A percentile compares a stretch with the other conserved stretches of the same genome.
Evolutionary conservation across 2,888 invertebrate genomes (phyloP).

Genomic region (Tetrapedia diversipes): DNA sequence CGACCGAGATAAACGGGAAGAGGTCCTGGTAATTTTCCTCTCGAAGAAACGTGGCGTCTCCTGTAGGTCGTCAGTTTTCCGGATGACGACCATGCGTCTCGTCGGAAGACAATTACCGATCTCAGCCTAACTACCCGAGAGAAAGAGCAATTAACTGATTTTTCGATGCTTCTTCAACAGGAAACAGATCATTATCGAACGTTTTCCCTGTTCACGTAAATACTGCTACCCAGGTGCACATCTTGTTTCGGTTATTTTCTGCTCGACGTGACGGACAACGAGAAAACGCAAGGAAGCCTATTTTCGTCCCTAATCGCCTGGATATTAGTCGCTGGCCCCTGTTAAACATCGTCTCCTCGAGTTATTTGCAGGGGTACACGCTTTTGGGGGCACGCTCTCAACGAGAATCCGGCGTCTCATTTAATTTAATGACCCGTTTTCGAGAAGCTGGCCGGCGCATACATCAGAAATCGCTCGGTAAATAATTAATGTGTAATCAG

Average conservation of each 20-base stretch:
- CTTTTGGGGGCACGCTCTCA: constrained; percentile 31
- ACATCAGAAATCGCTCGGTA: constrained; percentile 77
- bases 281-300: background rate
- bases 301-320: constrained; percentile 3
- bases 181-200: constrained; percentile 19
- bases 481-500: constrained; percentile 82
- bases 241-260: constrained; percentile 18
- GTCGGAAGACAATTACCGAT: constrained; percentile 50
- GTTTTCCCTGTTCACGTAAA: constrained; percentile 1
- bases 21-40: constrained; percentile 69
- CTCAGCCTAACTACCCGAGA: constrained; percentile 62
- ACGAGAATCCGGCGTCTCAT: constrained; percentile 72
- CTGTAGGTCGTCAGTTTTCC: constrained; percentile 14
- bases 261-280: background rate
- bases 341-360: constrained; percentile 1
- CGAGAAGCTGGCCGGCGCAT: constrained; percentile 61
- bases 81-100: background rate
- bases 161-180: constrained; percentile 16
- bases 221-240: too few relatives aligned
- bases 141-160: constrained; percentile 48
- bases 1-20: constrained; percentile 71
- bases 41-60: constrained; percentile 1
- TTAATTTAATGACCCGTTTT: constrained; percentile 75
- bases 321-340: background rate
- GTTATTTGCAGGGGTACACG: constrained; percentile 31